A percentile compares a stretch with the other conserved stretches of the same genome.
These are phyloP conservation scores for Phenganax subtilis DNA, from an alignment of 92 coral and sea anemone genomes.

Conservation along the genomic window DNA sequence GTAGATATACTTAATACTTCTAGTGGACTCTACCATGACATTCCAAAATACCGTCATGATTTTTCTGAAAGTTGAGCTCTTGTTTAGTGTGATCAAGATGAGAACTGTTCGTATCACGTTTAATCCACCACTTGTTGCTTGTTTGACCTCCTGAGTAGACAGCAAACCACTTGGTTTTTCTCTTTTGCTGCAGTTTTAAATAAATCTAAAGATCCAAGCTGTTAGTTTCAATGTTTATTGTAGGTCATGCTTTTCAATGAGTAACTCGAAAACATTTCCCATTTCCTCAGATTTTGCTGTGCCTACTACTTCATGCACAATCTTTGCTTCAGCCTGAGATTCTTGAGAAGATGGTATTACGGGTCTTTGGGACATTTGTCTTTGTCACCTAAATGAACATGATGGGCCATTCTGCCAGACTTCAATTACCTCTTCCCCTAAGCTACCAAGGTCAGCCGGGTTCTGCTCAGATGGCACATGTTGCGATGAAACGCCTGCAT, in stretches of 20 bases:
- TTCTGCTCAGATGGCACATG: constrained; percentile 37
- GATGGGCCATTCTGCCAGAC: constrained; percentile 26
- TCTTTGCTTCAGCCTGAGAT: constrained; percentile 16
- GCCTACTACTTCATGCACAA: not conserved
- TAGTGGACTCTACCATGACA: constrained; percentile 32
- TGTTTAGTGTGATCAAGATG: not conserved
- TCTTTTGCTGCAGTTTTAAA: constrained; percentile 2
- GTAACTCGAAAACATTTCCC: constrained; percentile 14
- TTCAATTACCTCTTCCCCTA: constrained; percentile 32
- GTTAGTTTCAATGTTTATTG: constrained; percentile 36
- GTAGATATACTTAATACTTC: constrained; percentile 28
- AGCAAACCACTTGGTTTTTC: constrained; percentile 13
- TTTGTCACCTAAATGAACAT: constrained; percentile 22
- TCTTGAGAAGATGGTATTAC: constrained; percentile 12
- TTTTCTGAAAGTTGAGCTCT: constrained; percentile 2
- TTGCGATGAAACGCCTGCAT: constrained; percentile 38
- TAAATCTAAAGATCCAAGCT: constrained; percentile 32
- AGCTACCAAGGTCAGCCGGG: constrained; percentile 53
- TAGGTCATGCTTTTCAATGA: constrained; percentile 8
- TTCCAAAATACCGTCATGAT: constrained; percentile 28
- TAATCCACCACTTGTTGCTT: not conserved
- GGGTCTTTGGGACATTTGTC: constrained; percentile 29
- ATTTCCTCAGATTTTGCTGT: constrained; percentile 22
- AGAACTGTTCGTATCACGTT: not conserved
- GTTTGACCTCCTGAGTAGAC: not conserved